Conservation (phyloP, 2,113 vertebrate species). For the Vidua macroura region DNA sequence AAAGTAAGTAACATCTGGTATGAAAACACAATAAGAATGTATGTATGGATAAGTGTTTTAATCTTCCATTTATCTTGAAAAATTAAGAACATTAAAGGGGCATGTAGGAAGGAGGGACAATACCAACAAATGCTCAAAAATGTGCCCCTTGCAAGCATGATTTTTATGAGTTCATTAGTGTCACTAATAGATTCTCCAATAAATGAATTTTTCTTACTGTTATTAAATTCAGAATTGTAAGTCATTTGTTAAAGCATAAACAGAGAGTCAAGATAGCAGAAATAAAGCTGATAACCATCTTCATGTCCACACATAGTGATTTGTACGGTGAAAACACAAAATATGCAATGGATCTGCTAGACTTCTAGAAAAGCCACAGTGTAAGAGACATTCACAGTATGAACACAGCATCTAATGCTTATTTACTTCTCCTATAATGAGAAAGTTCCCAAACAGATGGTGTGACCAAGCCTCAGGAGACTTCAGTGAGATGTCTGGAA, state of each 20-base stretch:
- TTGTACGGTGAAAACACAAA: not conserved
- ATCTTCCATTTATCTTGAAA: not conserved
- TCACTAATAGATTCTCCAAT: not conserved
- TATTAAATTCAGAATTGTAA: not conserved
- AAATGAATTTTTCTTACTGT: not conserved
- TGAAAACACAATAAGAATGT: not conserved
- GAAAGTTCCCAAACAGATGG: not conserved
- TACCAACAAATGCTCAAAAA: not conserved
- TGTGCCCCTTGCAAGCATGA: not conserved
- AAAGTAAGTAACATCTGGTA: not conserved
- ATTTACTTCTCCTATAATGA: not conserved
- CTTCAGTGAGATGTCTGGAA: not conserved
- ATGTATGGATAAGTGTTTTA: not conserved
- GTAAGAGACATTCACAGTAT: not conserved
- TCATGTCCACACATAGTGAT: not conserved
- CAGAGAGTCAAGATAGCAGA: not conserved
- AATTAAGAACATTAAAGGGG: not conserved
- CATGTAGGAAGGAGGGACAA: not conserved
- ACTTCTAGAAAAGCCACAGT: not conserved
- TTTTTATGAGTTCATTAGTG: not conserved
- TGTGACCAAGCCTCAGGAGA: not conserved
- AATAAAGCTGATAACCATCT: not conserved
- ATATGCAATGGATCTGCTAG: not conserved
- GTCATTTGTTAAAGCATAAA: not conserved
- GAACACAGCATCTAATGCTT: not conserved